Evolutionary conservation across 1,140 invertebrate species (phyloP).

Genomic region (Eurytemora carolleeae): DNA sequence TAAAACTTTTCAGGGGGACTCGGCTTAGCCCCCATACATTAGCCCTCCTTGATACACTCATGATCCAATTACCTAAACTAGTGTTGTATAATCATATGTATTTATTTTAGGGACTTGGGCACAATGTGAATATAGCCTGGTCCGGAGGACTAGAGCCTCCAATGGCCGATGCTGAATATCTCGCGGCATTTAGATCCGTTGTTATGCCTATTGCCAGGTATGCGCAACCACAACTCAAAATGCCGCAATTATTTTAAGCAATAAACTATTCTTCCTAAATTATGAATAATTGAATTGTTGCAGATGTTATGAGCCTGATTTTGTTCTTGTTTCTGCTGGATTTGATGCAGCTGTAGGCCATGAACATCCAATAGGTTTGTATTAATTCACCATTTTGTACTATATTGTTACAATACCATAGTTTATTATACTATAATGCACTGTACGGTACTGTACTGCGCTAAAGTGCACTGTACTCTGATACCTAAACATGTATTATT

Average conservation of each 20-base stretch:
- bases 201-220: slow-evolving; percentile 67
- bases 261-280: not conserved
- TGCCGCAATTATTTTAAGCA: not conserved
- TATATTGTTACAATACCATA: too few relatives aligned
- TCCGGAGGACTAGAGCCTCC: slow-evolving; percentile 71
- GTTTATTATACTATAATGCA: too few relatives aligned
- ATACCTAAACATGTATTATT: too few relatives aligned
- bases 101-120: slow-evolving; percentile 55
- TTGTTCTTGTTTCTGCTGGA: slow-evolving; percentile 86
- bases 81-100: slow-evolving; percentile 41
- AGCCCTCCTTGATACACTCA: too few relatives aligned
- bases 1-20: too few relatives aligned
- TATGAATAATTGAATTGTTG: slow-evolving; percentile 7
- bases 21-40: too few relatives aligned
- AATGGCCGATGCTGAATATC: slow-evolving; percentile 89
- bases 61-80: too few relatives aligned
- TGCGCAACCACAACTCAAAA: slow-evolving; percentile 30
- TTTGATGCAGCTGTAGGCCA: slow-evolving; percentile 92
- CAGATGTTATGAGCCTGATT: slow-evolving; percentile 58
- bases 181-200: slow-evolving; percentile 81
- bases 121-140: slow-evolving; percentile 93
- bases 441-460: too few relatives aligned
- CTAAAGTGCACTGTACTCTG: too few relatives aligned
- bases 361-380: slow-evolving; percentile 53
- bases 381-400: too few relatives aligned